Conservation (phyloP, 2,113 vertebrate species). For the Grus americana region DNA sequence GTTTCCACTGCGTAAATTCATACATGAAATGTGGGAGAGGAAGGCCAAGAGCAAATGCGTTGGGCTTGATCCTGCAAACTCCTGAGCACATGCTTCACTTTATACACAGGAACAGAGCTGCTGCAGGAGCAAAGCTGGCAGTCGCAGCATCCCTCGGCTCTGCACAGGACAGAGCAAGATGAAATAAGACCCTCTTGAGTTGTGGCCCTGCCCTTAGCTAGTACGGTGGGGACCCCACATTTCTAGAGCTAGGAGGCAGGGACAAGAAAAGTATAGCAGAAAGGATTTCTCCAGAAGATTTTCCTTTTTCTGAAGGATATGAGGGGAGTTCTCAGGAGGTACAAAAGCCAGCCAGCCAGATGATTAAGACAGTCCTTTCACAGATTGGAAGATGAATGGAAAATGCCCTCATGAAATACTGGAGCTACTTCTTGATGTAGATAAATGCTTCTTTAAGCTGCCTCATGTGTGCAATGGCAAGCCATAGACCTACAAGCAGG, state of each 20-base stretch:
- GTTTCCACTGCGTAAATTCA: not conserved
- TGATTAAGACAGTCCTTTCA: not conserved
- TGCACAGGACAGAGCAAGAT: not conserved
- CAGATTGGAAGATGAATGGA: not conserved
- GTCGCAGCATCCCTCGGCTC: not conserved
- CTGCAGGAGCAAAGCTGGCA: not conserved
- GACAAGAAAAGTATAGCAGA: not conserved
- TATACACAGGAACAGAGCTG: not conserved
- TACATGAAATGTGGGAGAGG: no score
- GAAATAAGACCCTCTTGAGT: not conserved
- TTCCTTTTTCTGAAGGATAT: not conserved
- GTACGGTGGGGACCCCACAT: fast-evolving
- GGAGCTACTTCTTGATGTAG: not conserved
- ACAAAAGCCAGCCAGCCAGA: not conserved
- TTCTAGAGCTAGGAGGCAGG: not conserved
- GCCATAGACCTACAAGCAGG: not conserved
- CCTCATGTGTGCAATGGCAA: not conserved
- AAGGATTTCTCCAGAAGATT: not conserved
- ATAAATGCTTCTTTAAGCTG: not conserved
- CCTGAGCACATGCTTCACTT: not conserved
- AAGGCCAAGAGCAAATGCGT: not conserved
- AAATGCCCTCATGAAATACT: not conserved
- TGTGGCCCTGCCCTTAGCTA: not conserved
- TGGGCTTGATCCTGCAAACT: not conserved
- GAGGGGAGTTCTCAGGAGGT: not conserved